Conservation (phyloP, 2,888 invertebrate species). For the Tetragnatha montana region DNA sequence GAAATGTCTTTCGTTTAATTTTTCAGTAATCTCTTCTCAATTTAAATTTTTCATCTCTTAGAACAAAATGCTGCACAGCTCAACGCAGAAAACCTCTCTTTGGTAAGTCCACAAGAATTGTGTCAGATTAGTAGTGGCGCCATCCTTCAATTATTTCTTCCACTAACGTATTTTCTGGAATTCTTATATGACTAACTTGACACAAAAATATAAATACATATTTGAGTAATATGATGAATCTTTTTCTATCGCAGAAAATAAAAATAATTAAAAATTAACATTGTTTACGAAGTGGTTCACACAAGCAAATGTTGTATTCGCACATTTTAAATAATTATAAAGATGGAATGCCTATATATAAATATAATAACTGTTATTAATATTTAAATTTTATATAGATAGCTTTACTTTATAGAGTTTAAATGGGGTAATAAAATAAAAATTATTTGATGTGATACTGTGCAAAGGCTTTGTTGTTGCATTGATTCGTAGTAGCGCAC, state of each 20-base stretch:
- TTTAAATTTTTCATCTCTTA: no score
- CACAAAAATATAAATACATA: no score
- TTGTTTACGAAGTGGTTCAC: conserved; percentile 28
- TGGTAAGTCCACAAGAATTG: no score
- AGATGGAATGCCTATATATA: conserved; percentile 43
- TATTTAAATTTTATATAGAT: conserved; percentile 56
- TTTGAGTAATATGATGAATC: background rate
- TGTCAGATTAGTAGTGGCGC: background rate
- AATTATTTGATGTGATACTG: conserved; percentile 52
- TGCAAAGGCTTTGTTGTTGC: conserved; percentile 54
- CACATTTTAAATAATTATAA: conserved; percentile 30
- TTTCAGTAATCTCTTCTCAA: no score
- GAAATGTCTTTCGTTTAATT: no score
- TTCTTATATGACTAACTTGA: background rate
- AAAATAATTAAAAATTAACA: background rate
- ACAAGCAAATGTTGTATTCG: conserved; percentile 54
- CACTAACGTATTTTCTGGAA: conserved; percentile 1
- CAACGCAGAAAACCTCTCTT: no score
- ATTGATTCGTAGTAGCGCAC: conserved; percentile 61
- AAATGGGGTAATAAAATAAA: conserved; percentile 20
- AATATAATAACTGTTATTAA: conserved; percentile 37
- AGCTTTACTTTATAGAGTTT: conserved; percentile 41
- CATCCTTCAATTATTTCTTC: conserved; percentile 21
- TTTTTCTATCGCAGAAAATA: conserved; percentile 1
- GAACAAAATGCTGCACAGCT: no score